These are phyloP conservation scores for Diarsia mendica DNA, from an alignment of 2,888 invertebrate genomes.

Conservation along the genomic window DNA sequence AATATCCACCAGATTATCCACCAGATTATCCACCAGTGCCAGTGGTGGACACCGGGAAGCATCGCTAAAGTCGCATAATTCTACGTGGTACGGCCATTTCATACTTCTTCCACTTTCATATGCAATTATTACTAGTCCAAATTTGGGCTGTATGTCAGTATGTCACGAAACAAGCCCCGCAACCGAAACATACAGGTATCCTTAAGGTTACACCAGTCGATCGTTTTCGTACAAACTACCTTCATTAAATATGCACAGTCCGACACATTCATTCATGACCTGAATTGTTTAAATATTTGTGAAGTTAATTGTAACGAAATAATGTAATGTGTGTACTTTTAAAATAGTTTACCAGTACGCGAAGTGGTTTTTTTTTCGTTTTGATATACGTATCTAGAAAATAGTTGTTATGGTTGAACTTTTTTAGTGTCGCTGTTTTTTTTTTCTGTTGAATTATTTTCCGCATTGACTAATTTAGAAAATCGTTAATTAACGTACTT, in stretches of 20 bases:
- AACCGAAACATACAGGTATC: constrained; percentile 7
- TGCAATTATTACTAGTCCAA: too few species aligned
- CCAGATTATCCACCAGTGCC: too few species aligned
- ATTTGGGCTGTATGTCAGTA: neutral
- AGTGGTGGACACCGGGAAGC: too few species aligned
- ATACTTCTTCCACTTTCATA: too few species aligned
- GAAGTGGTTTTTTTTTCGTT: too few species aligned
- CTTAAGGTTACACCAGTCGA: neutral
- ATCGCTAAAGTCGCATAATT: too few species aligned
- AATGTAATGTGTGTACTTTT: constrained; percentile 1
- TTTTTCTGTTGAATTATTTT: neutral
- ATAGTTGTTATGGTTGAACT: too few species aligned
- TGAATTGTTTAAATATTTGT: constrained; percentile 29
- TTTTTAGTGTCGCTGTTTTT: neutral
- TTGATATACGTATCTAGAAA: too few species aligned
- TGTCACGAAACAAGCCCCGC: constrained; percentile 15
- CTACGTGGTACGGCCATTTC: too few species aligned
- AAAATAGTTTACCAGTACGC: neutral
- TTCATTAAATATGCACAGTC: constrained; percentile 34
- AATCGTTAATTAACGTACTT: too few species aligned
- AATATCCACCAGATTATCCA: too few species aligned
- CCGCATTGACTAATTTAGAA: neutral
- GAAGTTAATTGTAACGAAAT: constrained; percentile 8
- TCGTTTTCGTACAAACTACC: neutral
- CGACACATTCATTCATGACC: constrained; percentile 37